phyloP scores from a whole-genome alignment of 2,113 vertebrate species.

The Irena cyanogastra region DNA sequence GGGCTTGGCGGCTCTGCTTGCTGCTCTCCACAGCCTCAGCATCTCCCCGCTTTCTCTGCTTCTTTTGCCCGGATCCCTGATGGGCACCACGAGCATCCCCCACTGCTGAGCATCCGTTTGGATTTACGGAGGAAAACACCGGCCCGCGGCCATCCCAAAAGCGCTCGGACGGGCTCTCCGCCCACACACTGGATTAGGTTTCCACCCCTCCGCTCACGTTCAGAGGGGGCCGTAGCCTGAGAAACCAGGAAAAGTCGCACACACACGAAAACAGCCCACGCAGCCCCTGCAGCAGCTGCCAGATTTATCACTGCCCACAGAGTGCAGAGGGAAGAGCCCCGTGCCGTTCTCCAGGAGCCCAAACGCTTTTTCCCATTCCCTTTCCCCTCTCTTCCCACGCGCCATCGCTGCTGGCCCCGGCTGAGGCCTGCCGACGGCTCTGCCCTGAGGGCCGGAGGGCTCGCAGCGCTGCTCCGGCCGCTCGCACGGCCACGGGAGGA shows the following conservation, averaged over 20 bases:
- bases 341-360: neutral
- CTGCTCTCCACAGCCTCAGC: neutral
- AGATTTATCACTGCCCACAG: neutral
- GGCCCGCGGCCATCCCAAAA: neutral
- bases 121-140: neutral
- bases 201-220: neutral
- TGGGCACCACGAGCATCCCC: neutral
- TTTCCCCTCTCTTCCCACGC: neutral
- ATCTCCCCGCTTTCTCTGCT: neutral
- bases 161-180: neutral
- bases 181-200: neutral
- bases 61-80: neutral
- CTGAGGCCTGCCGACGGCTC: rapidly evolving
- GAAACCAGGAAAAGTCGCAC: neutral
- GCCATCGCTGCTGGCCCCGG: rapidly evolving
- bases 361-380: neutral
- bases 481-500: rapidly evolving
- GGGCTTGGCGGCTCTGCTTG: neutral
- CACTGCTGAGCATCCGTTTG: rapidly evolving
- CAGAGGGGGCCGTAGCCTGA: neutral
- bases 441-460: neutral
- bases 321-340: neutral
- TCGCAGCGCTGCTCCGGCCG: neutral
- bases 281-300: neutral
- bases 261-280: neutral